phyloP scores from a whole-genome alignment of 1,140 invertebrate genomes.

The Caenorhabditis remanei region DNA sequence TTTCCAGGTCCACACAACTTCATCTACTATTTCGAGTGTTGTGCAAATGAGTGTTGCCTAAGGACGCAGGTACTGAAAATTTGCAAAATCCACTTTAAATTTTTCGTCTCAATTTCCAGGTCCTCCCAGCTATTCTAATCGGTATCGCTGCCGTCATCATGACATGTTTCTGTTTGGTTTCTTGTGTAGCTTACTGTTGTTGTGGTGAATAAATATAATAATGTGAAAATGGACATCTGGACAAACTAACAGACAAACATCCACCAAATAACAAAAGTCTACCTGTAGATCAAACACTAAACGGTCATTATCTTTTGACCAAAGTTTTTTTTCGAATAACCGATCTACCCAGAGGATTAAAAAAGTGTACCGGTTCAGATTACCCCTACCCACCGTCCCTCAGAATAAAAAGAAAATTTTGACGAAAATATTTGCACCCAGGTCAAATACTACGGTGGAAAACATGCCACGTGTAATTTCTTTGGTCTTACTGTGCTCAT shows the following conservation, averaged over 20 bases:
- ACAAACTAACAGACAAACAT: too few relatives aligned
- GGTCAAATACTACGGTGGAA: not conserved
- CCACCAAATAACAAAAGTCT: too few relatives aligned
- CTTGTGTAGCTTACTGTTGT: conserved; percentile 17
- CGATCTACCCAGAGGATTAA: too few relatives aligned
- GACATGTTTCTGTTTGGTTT: not conserved
- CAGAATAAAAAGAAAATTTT: conserved; percentile 2
- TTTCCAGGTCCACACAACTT: conserved; percentile 13
- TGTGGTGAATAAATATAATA: not conserved
- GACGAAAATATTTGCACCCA: not conserved
- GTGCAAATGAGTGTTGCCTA: conserved; percentile 21
- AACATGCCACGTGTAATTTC: conserved; percentile 10
- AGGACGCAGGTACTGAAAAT: not conserved
- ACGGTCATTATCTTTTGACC: too few relatives aligned
- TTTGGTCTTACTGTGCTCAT: not conserved
- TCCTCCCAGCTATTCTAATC: not conserved
- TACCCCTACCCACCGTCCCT: too few relatives aligned
- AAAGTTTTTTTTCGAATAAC: too few relatives aligned
- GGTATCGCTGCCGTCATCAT: not conserved
- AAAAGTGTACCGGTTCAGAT: too few relatives aligned
- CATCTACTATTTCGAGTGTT: conserved; percentile 25
- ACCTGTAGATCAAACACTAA: too few relatives aligned
- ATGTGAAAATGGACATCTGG: too few relatives aligned
- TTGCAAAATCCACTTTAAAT: too few relatives aligned
- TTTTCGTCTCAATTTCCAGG: too few relatives aligned